These are phyloP conservation scores for Dromiciops gliroides DNA, from an alignment of 2,113 vertebrate genomes.

Conservation along the genomic window DNA sequence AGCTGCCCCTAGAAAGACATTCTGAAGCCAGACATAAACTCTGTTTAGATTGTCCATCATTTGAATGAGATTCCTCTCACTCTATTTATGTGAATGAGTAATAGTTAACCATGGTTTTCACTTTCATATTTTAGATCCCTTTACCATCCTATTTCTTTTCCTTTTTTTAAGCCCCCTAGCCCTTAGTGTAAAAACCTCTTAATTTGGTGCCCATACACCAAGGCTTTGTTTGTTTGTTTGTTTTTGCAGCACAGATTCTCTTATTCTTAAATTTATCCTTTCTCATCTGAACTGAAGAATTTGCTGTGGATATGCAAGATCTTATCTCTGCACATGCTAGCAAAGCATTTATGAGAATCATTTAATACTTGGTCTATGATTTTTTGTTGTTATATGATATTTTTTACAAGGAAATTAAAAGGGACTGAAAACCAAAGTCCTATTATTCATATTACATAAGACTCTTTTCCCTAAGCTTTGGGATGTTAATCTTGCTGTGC, in stretches of 20 bases:
- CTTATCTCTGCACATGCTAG: conserved; percentile 32
- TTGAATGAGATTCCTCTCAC: background rate
- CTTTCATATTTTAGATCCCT: conserved; percentile 47
- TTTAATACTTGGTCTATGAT: conserved; percentile 21
- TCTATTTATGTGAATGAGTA: conserved; percentile 17
- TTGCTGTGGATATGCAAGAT: conserved; percentile 14
- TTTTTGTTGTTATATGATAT: background rate
- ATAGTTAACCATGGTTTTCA: conserved; percentile 28
- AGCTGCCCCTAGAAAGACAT: conserved; percentile 17
- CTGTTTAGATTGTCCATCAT: conserved; percentile 14
- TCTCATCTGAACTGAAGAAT: conserved; percentile 38
- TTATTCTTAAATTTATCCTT: background rate
- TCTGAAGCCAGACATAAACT: conserved; percentile 36
- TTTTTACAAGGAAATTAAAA: conserved; percentile 29
- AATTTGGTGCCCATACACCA: background rate
- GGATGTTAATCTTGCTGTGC: conserved; percentile 10
- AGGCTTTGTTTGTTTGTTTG: conserved; percentile 34
- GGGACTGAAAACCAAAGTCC: conserved; percentile 22
- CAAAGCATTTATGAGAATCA: conserved; percentile 19
- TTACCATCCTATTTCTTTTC: conserved; percentile 24
- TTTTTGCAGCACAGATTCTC: background rate
- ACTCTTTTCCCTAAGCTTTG: conserved; percentile 52
- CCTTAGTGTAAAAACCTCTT: conserved; percentile 32
- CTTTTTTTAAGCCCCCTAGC: conserved; percentile 24
- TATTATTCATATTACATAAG: background rate